A percentile compares a stretch with the other conserved stretches of the same genome.
Evolutionary conservation across 2,113 vertebrate genomes (phyloP).

Genomic region (Clupea harengus): DNA sequence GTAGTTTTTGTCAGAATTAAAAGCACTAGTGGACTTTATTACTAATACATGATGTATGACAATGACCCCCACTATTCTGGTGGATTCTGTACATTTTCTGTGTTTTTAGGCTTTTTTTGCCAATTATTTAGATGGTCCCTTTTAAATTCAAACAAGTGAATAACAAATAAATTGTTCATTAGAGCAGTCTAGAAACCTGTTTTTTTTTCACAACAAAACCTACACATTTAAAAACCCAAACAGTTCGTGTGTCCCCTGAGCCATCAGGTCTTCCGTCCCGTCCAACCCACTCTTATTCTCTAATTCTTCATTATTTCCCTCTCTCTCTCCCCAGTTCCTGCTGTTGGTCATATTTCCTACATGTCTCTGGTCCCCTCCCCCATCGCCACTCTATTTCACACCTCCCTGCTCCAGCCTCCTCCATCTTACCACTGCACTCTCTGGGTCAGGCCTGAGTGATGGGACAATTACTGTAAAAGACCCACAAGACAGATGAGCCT

Average conservation of each 20-base stretch:
- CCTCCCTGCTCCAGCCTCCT: neutral
- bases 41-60: too few species aligned
- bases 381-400: neutral
- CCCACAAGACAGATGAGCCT: neutral
- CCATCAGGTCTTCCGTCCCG: neutral
- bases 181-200: too few species aligned
- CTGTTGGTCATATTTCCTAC: neutral
- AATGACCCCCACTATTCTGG: too few species aligned
- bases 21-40: too few species aligned
- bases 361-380: neutral
- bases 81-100: too few species aligned
- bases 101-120: too few species aligned
- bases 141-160: neutral
- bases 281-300: neutral
- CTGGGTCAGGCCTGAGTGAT: neutral
- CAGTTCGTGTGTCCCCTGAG: neutral
- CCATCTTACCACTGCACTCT: neutral
- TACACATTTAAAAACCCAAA: neutral
- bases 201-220: neutral
- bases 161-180: neutral
- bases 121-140: too few species aligned
- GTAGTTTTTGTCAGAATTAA: too few species aligned
- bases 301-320: neutral
- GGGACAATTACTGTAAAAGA: conserved; percentile 10
- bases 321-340: neutral